phyloP scores from a whole-genome alignment of 2,888 invertebrate species.

The Elegia similella region DNA sequence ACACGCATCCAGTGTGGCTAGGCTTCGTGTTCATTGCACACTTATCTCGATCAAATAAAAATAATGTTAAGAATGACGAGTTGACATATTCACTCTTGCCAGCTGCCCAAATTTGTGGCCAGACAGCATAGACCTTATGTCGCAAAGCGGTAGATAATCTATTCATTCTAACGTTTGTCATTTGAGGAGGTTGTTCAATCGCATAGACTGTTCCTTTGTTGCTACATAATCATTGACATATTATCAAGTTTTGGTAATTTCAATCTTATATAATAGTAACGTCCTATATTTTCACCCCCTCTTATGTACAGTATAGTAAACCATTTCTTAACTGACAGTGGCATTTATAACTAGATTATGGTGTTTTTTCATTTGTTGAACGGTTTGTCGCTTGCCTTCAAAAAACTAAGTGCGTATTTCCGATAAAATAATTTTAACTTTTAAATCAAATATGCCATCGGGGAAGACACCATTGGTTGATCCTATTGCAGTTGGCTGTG shows the following conservation, averaged over 20 bases:
- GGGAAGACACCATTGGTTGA: conserved; percentile 21
- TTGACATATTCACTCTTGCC: too few species aligned
- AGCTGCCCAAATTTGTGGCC: too few species aligned
- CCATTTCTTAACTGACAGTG: conserved; percentile 26
- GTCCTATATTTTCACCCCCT: conserved; percentile 10
- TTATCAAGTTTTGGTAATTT: not conserved
- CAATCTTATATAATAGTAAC: not conserved
- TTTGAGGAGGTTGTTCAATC: not conserved
- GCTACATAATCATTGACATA: not conserved
- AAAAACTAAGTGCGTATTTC: too few species aligned
- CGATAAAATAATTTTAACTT: too few species aligned
- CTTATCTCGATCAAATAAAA: too few species aligned
- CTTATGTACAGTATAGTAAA: conserved; percentile 19
- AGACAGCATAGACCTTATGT: not conserved
- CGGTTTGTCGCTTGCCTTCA: not conserved
- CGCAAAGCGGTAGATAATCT: not conserved
- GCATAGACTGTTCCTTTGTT: too few species aligned
- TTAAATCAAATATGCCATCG: too few species aligned
- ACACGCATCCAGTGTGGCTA: too few species aligned
- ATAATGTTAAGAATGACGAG: too few species aligned
- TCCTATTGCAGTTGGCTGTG: conserved; percentile 47
- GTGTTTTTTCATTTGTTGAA: not conserved
- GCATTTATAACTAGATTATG: conserved; percentile 33
- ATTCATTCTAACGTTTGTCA: not conserved
- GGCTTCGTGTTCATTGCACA: too few species aligned